phyloP scores from a whole-genome alignment of 2,113 vertebrate species.

The Orcinus orca region DNA sequence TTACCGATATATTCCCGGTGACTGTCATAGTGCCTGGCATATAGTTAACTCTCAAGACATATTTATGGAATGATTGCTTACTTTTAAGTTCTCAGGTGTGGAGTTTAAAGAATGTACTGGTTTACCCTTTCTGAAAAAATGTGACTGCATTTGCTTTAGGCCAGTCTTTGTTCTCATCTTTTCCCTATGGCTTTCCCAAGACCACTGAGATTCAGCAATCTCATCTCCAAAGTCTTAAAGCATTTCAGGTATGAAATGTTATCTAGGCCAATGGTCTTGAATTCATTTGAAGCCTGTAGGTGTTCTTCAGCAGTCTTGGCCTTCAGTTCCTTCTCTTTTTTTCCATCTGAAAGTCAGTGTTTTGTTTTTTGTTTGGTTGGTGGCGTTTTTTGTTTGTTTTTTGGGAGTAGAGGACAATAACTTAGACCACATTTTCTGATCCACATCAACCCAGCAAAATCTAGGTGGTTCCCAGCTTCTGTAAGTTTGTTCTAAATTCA shows the following conservation, averaged over 20 bases:
- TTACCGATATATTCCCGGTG: neutral
- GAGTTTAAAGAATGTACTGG: slow-evolving; percentile 6
- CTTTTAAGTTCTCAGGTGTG: slow-evolving; percentile 1
- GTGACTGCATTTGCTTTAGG: slow-evolving; percentile 37
- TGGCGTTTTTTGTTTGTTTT: neutral
- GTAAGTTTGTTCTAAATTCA: slow-evolving; percentile 42
- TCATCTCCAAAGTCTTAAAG: slow-evolving; percentile 25
- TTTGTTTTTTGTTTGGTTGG: neutral
- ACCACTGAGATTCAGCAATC: slow-evolving; percentile 9
- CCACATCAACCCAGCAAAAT: slow-evolving; percentile 3
- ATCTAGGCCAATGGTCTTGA: neutral
- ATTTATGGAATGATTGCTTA: slow-evolving; percentile 36
- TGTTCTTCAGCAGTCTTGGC: neutral
- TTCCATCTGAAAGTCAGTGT: neutral
- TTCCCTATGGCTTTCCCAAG: neutral
- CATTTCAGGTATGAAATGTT: slow-evolving; percentile 1
- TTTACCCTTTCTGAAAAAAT: slow-evolving; percentile 22
- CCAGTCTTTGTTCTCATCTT: slow-evolving; percentile 18
- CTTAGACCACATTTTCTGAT: slow-evolving; percentile 16
- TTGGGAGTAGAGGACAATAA: neutral
- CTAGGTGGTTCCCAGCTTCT: neutral
- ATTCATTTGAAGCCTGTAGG: neutral
- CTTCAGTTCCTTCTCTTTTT: slow-evolving; percentile 9
- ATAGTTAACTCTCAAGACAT: neutral
- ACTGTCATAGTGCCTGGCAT: neutral